These are phyloP conservation scores for Mobula birostris DNA, from an alignment of 2,113 vertebrate genomes.

Conservation along the genomic window DNA sequence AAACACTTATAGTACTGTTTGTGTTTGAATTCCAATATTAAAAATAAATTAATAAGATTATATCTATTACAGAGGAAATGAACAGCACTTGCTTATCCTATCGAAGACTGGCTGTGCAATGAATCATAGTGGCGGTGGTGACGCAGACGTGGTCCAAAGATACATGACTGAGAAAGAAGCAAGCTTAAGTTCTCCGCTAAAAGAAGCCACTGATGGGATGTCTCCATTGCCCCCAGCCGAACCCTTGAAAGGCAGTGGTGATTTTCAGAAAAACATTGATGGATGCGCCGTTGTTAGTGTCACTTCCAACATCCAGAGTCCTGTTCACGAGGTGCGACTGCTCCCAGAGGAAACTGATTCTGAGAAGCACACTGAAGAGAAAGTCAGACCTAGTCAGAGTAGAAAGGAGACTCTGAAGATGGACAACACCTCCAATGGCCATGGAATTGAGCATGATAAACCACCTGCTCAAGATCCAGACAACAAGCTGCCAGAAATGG, in stretches of 20 bases:
- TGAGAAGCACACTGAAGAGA: background rate
- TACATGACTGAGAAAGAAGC: background rate
- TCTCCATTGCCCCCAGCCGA: background rate
- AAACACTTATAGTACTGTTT: background rate
- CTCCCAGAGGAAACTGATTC: background rate
- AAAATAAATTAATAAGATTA: background rate
- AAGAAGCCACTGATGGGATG: background rate
- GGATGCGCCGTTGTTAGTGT: background rate
- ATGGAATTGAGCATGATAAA: background rate
- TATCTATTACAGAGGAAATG: conserved; percentile 14
- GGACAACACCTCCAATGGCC: background rate
- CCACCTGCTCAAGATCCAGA: background rate
- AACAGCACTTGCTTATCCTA: background rate
- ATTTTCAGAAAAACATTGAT: background rate
- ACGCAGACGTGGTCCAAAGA: background rate
- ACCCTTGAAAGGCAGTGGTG: background rate
- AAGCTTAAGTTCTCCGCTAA: background rate
- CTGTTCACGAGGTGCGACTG: background rate
- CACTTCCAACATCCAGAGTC: background rate
- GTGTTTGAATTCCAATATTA: background rate
- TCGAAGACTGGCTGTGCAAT: background rate
- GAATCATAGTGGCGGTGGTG: conserved; percentile 30
- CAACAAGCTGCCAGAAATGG: background rate
- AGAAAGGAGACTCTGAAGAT: background rate
- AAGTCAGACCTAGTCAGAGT: background rate